Percentiles rank a stretch among this genome's conserved stretches.
phyloP scores from a whole-genome alignment of 1,140 invertebrate genomes.

The Coelopa frigida region DNA sequence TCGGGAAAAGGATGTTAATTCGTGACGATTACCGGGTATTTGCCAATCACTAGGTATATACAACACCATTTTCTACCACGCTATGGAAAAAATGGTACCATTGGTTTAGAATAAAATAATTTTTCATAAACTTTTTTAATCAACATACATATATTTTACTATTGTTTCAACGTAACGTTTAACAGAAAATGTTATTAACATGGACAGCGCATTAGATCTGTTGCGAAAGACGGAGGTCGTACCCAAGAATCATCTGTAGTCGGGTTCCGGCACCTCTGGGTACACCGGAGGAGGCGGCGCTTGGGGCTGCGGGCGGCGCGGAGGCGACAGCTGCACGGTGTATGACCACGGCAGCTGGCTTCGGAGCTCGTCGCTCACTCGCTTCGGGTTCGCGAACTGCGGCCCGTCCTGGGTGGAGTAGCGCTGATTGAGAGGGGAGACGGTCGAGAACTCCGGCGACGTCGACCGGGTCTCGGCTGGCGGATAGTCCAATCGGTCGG shows the following conservation, averaged over 20 bases:
- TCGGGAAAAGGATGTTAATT: too few species aligned
- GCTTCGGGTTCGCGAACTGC: constrained; percentile 15
- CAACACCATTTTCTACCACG: too few species aligned
- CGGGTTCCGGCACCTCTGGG: constrained; percentile 36
- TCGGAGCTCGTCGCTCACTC: constrained; percentile 34
- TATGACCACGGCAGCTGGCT: constrained; percentile 43
- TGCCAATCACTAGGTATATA: too few species aligned
- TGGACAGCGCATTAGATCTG: too few species aligned
- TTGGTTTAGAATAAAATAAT: too few species aligned
- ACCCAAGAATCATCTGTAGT: constrained; percentile 17
- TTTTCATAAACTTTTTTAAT: too few species aligned
- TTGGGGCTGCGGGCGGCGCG: constrained; percentile 33
- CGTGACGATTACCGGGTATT: too few species aligned
- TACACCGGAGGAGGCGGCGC: constrained; percentile 38
- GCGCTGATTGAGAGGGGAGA: constrained; percentile 15
- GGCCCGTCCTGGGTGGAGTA: constrained; percentile 19
- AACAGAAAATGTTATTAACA: too few species aligned
- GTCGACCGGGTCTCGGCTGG: constrained; percentile 17
- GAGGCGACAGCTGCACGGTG: constrained; percentile 31
- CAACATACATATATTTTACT: too few species aligned
- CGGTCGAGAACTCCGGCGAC: constrained; percentile 20
- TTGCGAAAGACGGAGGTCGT: too few species aligned
- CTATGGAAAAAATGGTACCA: too few species aligned
- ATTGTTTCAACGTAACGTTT: too few species aligned
- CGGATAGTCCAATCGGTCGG: constrained; percentile 37